These are phyloP conservation scores for Hapalemur alaotrensis DNA, from an alignment of 2,797 vertebrate genomes.

Conservation along the genomic window DNA sequence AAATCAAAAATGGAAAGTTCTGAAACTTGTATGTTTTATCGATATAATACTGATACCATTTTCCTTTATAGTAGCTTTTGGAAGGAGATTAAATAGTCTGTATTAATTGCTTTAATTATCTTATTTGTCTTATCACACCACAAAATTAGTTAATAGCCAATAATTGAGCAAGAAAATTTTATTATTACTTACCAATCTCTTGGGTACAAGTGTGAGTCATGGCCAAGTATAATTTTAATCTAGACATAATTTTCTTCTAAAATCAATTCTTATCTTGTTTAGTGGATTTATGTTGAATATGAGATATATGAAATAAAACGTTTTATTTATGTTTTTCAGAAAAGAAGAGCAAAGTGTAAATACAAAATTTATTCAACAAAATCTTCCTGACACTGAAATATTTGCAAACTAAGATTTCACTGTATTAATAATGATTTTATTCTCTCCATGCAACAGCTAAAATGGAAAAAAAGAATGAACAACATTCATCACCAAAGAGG, in stretches of 20 bases:
- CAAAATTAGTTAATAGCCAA: not conserved
- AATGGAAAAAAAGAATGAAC: not conserved
- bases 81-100: not conserved
- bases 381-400: not conserved
- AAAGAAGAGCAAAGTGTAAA: not conserved
- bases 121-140: not conserved
- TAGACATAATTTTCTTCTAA: not conserved
- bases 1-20: not conserved
- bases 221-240: not conserved
- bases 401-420: not conserved
- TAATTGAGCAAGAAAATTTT: not conserved
- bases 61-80: not conserved
- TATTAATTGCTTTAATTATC: not conserved
- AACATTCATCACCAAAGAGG: conserved; percentile 16
- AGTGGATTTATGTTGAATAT: not conserved
- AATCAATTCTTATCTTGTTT: not conserved
- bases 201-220: not conserved
- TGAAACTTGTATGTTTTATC: not conserved
- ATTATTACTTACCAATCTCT: not conserved
- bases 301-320: not conserved
- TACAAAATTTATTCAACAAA: not conserved
- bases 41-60: not conserved
- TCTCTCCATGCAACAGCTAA: conserved; percentile 27
- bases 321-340: not conserved
- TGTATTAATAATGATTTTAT: not conserved